Conservation (phyloP, 2,113 vertebrate species). For the Tichodroma muraria region DNA sequence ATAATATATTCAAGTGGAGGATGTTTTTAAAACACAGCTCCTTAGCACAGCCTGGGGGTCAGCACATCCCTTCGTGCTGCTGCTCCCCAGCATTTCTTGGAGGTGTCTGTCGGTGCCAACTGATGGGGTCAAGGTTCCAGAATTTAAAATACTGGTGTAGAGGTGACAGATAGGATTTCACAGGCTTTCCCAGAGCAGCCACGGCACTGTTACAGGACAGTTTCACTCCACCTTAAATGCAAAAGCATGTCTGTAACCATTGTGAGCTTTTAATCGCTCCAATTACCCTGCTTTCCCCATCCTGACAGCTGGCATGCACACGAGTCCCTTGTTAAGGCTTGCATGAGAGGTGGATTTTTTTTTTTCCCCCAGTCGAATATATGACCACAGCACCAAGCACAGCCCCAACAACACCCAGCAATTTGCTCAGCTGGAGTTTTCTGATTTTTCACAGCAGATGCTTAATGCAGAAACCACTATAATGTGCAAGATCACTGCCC, state of each 20-base stretch:
- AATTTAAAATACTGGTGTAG: not conserved
- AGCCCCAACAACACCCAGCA: not conserved
- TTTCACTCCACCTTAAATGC: constrained; percentile 39
- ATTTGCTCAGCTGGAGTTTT: constrained; percentile 32
- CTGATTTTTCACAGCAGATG: not conserved
- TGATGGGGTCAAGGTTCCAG: not conserved
- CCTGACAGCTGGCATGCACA: constrained; percentile 31
- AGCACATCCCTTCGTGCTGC: not conserved
- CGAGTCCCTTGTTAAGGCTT: not conserved
- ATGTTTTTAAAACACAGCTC: not conserved
- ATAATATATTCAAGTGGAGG: not conserved
- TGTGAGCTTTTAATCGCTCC: constrained; percentile 53
- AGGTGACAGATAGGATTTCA: not conserved
- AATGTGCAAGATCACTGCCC: not conserved
- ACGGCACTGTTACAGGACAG: not conserved
- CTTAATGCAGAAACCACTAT: not conserved
- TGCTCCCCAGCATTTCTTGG: not conserved
- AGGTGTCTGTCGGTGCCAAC: not conserved
- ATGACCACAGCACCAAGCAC: not conserved
- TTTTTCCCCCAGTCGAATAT: not conserved
- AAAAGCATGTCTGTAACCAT: not conserved
- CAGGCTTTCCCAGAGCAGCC: not conserved
- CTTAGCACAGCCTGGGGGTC: not conserved
- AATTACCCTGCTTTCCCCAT: constrained; percentile 15
- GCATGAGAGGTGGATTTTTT: not conserved